Conservation (phyloP, 1,140 invertebrate genomes). For the Drosophila parvula region DNA sequence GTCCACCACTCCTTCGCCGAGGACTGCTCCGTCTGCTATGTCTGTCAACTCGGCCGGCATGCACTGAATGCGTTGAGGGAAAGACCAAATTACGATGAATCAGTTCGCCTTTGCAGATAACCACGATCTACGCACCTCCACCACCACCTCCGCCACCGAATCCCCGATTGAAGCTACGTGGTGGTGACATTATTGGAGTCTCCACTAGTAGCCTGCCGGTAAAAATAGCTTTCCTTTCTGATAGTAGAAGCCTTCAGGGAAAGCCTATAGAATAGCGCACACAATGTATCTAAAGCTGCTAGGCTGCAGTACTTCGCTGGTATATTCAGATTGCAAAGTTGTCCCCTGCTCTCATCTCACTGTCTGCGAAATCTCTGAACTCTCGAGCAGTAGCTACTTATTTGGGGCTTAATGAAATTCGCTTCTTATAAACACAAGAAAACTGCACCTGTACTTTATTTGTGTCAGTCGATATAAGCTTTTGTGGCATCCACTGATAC, state of each 20-base stretch:
- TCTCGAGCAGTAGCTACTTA: background rate
- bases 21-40: slow-evolving; percentile 14
- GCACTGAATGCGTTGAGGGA: slow-evolving; percentile 11
- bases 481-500: slow-evolving; percentile 7
- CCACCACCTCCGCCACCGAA: slow-evolving; percentile 38
- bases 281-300: background rate
- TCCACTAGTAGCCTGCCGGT: slow-evolving; percentile 11
- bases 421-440: slow-evolving; percentile 8
- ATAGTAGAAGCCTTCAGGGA: background rate
- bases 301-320: background rate
- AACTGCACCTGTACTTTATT: slow-evolving; percentile 11
- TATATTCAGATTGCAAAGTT: background rate
- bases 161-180: slow-evolving; percentile 39
- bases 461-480: slow-evolving; percentile 10
- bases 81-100: slow-evolving; percentile 6
- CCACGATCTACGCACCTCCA: background rate
- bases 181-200: slow-evolving; percentile 18
- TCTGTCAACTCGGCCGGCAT: slow-evolving; percentile 41
- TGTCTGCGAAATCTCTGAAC: background rate
- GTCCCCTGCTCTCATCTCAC: background rate
- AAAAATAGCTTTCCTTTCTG: slow-evolving; percentile 18
- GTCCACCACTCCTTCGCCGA: slow-evolving; percentile 33
- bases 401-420: background rate
- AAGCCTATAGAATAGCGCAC: too few species aligned
- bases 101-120: background rate